Conservation (phyloP, 2,888 invertebrate genomes). For the Drosophila longiperda region DNA sequence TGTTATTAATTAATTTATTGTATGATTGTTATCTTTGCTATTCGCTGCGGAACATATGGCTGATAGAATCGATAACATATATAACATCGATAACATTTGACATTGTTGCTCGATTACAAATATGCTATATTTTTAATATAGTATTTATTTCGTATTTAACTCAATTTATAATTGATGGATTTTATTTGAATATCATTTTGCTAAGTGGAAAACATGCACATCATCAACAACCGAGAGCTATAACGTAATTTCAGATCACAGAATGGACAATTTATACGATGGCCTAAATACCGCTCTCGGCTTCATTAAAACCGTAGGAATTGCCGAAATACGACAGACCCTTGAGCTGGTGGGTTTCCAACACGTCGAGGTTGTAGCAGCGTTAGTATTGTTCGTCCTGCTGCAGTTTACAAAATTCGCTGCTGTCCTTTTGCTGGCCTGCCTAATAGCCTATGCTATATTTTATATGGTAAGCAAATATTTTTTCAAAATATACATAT, state of each 20-base stretch:
- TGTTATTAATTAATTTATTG: not conserved
- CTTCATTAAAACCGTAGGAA: constrained; percentile 36
- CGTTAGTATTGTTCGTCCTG: constrained; percentile 46
- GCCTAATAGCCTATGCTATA: constrained; percentile 49
- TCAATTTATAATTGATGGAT: constrained; percentile 16
- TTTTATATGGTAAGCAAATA: constrained; percentile 64
- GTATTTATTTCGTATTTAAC: constrained; percentile 19
- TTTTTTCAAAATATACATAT: not conserved
- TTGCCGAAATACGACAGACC: constrained; percentile 56
- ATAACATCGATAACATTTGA: constrained; percentile 17
- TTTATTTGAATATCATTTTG: not conserved
- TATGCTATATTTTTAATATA: not conserved
- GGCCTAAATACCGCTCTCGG: not conserved
- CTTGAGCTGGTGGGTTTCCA: constrained; percentile 62
- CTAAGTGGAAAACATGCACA: constrained; percentile 19
- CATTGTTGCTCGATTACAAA: not conserved
- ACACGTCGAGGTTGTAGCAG: constrained; percentile 50
- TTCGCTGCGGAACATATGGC: constrained; percentile 1
- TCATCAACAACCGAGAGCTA: constrained; percentile 13
- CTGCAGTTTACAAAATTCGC: constrained; percentile 70
- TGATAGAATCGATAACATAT: not conserved
- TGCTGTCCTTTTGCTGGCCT: constrained; percentile 53
- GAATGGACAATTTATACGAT: constrained; percentile 46
- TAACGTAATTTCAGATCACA: constrained; percentile 34
- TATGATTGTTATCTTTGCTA: constrained; percentile 1